Evolutionary conservation across 2,888 invertebrate genomes (phyloP).

Genomic region (Acrobasis repandana): DNA sequence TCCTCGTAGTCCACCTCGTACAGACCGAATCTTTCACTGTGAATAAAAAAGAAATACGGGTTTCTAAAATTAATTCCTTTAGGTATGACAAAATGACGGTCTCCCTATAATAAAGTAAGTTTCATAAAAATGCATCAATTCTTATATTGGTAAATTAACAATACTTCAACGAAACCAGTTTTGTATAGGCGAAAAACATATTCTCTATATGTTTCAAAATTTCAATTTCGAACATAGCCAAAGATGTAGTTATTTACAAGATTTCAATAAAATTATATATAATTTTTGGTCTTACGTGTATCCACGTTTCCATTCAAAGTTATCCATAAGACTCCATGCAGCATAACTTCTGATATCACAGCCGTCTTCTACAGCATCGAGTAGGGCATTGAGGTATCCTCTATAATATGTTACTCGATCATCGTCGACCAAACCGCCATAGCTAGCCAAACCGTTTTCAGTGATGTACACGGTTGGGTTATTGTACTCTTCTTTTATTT

Average conservation of each 20-base stretch:
- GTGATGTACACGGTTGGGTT: slow-evolving; percentile 52
- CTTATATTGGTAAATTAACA: too few species aligned
- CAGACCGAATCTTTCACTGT: slow-evolving; percentile 65
- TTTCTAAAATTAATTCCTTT: too few species aligned
- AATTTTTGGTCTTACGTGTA: slow-evolving; percentile 59
- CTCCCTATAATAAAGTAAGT: too few species aligned
- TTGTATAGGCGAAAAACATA: too few species aligned
- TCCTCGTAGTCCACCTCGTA: slow-evolving; percentile 85
- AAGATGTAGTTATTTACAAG: too few species aligned
- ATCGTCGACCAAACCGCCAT: slow-evolving; percentile 58
- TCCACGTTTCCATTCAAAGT: slow-evolving; percentile 82
- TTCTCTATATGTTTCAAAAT: too few species aligned
- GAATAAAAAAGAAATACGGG: too few species aligned
- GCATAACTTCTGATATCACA: slow-evolving; percentile 72
- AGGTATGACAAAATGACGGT: too few species aligned
- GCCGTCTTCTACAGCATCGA: slow-evolving; percentile 60
- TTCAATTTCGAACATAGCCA: too few species aligned
- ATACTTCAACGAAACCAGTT: too few species aligned
- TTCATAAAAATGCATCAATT: too few species aligned
- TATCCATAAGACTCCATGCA: slow-evolving; percentile 83
- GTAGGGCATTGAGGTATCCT: slow-evolving; percentile 55
- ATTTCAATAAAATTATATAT: too few species aligned
- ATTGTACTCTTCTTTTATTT: slow-evolving; percentile 36
- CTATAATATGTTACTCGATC: slow-evolving; percentile 54
- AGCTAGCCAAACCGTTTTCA: slow-evolving; percentile 77